phyloP scores from a whole-genome alignment of 1,140 invertebrate species.

The Trichogramma pretiosum region DNA sequence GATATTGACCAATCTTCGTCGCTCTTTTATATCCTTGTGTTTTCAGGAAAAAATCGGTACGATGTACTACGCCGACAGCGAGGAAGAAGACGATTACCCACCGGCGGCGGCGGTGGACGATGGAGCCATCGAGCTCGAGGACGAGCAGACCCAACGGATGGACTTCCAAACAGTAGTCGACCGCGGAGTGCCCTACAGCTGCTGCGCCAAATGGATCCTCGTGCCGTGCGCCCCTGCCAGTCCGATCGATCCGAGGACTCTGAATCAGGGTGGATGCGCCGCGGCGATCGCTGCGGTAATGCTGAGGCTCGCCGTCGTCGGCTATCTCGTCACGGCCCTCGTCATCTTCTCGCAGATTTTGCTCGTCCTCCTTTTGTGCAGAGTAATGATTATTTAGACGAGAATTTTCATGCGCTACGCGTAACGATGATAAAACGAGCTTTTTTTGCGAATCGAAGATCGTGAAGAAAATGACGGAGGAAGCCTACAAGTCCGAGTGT shows the following conservation, averaged over 20 bases:
- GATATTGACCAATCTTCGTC: background rate
- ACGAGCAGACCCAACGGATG: too few relatives aligned
- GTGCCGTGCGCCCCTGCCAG: conserved; percentile 28
- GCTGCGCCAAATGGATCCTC: conserved; percentile 27
- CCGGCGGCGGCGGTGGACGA: background rate
- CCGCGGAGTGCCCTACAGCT: conserved; percentile 35
- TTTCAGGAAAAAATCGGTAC: too few relatives aligned
- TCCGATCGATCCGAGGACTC: conserved; percentile 26
- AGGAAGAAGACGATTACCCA: too few relatives aligned
- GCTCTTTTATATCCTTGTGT: too few relatives aligned
- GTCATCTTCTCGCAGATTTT: conserved; percentile 29
- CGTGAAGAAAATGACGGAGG: conserved; percentile 9
- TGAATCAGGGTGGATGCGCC: conserved; percentile 33
- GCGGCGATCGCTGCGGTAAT: conserved; percentile 26
- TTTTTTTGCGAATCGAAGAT: too few relatives aligned
- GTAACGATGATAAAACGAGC: too few relatives aligned
- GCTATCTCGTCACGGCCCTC: conserved; percentile 31
- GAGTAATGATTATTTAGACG: too few relatives aligned
- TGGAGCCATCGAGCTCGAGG: background rate
- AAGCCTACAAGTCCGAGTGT: conserved; percentile 20
- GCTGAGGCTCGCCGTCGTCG: conserved; percentile 29
- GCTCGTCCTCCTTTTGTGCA: conserved; percentile 25
- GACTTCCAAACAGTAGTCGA: too few relatives aligned
- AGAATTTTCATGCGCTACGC: too few relatives aligned
- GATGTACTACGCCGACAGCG: too few relatives aligned